phyloP scores from a whole-genome alignment of 2,113 vertebrate genomes.

The Lanius collurio region DNA sequence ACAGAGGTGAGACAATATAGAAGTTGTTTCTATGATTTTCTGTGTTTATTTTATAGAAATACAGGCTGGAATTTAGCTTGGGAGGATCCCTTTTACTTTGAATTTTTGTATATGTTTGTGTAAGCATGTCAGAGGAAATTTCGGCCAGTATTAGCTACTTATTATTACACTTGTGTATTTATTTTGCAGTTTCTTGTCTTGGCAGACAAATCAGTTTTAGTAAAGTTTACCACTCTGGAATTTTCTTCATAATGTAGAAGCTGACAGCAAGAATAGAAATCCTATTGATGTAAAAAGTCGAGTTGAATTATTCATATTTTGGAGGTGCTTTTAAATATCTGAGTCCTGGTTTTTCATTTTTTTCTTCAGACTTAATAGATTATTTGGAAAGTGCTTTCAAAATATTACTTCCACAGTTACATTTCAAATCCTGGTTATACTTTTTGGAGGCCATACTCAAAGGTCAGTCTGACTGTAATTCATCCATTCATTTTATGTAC shows the following conservation, averaged over 20 bases:
- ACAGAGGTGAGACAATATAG: background rate
- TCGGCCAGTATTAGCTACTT: background rate
- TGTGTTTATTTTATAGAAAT: background rate
- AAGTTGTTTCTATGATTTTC: background rate
- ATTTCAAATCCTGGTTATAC: background rate
- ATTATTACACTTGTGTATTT: background rate
- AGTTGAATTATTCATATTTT: slow-evolving; percentile 5
- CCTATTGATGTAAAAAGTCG: background rate
- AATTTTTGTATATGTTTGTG: background rate
- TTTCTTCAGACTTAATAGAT: background rate
- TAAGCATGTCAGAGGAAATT: background rate
- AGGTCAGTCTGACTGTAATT: background rate
- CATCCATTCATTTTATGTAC: background rate
- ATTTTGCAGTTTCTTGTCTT: background rate
- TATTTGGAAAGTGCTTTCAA: background rate
- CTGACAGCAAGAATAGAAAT: background rate
- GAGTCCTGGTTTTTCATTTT: background rate
- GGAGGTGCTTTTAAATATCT: background rate
- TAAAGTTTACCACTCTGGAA: background rate
- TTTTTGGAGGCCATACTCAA: background rate
- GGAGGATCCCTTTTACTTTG: background rate
- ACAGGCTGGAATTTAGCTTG: background rate
- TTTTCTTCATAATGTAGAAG: background rate
- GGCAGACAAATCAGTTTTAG: background rate
- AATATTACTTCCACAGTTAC: background rate